Evolutionary conservation across 53 echinoderm and acorn worm species (phyloP), one percentile per base, ranked within the genome.

Genomic region (Antedon mediterranea): DNA sequence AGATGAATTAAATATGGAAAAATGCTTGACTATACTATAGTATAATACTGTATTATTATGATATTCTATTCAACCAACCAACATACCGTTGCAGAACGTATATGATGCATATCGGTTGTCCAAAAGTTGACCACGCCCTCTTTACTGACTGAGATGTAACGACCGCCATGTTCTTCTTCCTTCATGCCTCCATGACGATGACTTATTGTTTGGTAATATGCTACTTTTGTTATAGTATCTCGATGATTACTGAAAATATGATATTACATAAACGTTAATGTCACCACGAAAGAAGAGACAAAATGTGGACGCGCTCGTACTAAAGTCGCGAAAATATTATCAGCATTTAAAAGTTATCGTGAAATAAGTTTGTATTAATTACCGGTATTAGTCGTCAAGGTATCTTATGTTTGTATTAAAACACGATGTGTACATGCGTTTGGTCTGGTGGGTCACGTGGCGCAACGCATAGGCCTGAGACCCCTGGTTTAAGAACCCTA

Each of bases 91-190:
- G 89, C 89, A 20, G 95, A 94, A 30, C 91, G 81, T 0, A 91
- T 75, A n/a, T 92, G 78, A 33, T 89, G 76, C 95, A 94, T 94
- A 34, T 94, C 95, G 78, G 87, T 89, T 71, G 84, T 84, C 95
- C 95, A 94, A 43, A 94, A 92, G 81, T 94, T 94, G 79, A 94
- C 87, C 74, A 87, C 85, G 74, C 95, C 95, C 82, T 94, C 95
- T 85, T 94, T 94, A 78, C 95, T 94, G 87, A 94, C 95, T 30
- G 95, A 91, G 30, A 94, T 89, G 71, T 94, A 92, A 28, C 95
- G 85, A 30, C 95, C 95, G 31, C 89, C 89, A 34, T 91, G 91
- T 82, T 94, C 95, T 71, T 91, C 95, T 26, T 91, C 95, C 3
- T 75, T 76, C 30, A 89, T 31, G 13, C 72, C 75, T 20, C 95